These are phyloP conservation scores for Cheirogaleus major DNA, from an alignment of 2,797 vertebrate species.

Conservation along the genomic window DNA sequence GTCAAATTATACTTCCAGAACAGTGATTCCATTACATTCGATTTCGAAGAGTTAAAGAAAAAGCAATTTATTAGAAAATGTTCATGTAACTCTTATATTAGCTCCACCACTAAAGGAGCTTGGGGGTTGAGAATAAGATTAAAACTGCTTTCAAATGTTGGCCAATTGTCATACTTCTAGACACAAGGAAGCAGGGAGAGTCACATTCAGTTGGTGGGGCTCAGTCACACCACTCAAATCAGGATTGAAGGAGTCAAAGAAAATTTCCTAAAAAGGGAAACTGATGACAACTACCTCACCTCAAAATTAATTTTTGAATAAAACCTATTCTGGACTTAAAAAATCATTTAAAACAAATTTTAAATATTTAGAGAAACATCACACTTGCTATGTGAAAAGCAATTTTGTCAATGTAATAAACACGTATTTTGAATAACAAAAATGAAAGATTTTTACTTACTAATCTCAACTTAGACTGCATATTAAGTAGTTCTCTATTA, in stretches of 20 bases:
- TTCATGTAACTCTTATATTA: not conserved
- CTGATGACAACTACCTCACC: not conserved
- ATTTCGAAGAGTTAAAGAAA: not conserved
- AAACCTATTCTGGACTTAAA: not conserved
- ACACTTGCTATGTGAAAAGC: not conserved
- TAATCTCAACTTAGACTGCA: not conserved
- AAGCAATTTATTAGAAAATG: not conserved
- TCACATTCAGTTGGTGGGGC: accelerated
- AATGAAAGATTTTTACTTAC: not conserved
- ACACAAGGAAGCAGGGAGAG: not conserved
- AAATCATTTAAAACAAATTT: not conserved
- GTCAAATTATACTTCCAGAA: slow-evolving; percentile 50
- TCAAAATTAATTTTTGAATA: not conserved
- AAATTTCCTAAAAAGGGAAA: not conserved
- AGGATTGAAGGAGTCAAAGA: not conserved
- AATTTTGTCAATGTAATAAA: not conserved
- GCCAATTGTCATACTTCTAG: not conserved
- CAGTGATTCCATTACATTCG: slow-evolving; percentile 51
- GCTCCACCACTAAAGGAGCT: not conserved
- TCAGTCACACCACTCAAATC: not conserved
- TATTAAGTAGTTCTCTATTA: slow-evolving; percentile 40
- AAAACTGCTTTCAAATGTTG: not conserved
- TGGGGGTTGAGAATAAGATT: not conserved
- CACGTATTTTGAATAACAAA: not conserved
- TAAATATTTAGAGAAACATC: not conserved